Percentiles rank a stretch among this genome's conserved stretches.
Conservation (phyloP, 2,113 vertebrate genomes). For the Pogona vitticeps region DNA sequence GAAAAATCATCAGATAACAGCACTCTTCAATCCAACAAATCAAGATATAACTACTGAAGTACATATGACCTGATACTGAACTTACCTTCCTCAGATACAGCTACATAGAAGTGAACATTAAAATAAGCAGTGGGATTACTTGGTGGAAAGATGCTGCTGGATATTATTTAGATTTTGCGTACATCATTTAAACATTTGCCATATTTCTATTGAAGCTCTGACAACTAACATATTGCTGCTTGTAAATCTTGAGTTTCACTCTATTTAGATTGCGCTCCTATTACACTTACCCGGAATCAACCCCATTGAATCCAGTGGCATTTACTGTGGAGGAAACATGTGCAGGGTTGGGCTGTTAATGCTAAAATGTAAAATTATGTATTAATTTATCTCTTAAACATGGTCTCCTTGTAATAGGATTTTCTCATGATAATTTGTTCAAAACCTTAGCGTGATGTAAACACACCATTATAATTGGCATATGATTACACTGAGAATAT, state of each 20-base stretch:
- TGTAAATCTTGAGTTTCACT: neutral
- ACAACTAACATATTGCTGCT: neutral
- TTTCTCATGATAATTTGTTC: neutral
- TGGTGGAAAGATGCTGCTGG: slow-evolving; percentile 1
- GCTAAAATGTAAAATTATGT: neutral
- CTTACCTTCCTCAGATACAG: neutral
- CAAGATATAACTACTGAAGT: neutral
- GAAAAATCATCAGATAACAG: neutral
- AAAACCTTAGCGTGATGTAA: neutral
- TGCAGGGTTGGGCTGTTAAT: neutral
- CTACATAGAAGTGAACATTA: neutral
- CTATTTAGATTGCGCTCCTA: neutral
- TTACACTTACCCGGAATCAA: neutral
- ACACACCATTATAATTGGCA: neutral
- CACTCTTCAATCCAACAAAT: neutral
- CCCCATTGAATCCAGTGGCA: neutral
- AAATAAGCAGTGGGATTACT: neutral
- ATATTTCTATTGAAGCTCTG: neutral
- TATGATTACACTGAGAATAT: too few relatives aligned
- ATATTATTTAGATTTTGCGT: neutral
- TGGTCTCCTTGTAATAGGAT: neutral
- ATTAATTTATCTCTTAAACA: neutral
- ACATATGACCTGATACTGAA: neutral
- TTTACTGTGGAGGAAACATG: neutral
- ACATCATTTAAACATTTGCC: neutral